phyloP scores from a whole-genome alignment of 2,113 vertebrate genomes.

The Apodemus speciosus region DNA sequence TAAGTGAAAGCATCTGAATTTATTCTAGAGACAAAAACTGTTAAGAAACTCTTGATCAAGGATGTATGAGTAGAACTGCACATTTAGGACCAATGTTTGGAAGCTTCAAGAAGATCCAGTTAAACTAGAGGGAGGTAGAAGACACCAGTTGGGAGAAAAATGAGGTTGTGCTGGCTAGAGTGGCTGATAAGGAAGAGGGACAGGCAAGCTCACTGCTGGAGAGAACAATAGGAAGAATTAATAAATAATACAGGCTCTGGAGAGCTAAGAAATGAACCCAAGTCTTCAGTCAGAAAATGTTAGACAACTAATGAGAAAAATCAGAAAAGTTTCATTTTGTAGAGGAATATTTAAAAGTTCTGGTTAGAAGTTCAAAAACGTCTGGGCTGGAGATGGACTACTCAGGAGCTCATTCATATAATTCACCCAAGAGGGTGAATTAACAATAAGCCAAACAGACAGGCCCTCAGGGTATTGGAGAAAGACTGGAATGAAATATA shows the following conservation, averaged over 20 bases:
- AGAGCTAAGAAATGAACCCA: not conserved
- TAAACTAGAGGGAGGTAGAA: not conserved
- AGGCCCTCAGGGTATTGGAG: not conserved
- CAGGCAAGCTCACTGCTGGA: not conserved
- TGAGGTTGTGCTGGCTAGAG: not conserved
- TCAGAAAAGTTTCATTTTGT: not conserved
- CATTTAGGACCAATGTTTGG: not conserved
- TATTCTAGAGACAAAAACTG: not conserved
- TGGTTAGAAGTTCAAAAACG: not conserved
- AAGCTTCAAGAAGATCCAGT: not conserved
- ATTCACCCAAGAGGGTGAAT: not conserved
- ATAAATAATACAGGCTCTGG: not conserved
- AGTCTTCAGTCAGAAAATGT: conserved; percentile 11
- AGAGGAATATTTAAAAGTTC: not conserved
- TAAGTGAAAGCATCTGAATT: conserved; percentile 11
- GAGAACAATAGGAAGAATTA: not conserved
- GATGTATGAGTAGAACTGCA: not conserved
- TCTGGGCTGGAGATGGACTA: not conserved
- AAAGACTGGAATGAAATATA: not conserved
- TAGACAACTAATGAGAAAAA: not conserved
- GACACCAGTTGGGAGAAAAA: not conserved
- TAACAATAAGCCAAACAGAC: conserved; percentile 9
- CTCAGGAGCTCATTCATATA: not conserved
- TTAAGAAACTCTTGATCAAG: not conserved
- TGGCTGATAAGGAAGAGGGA: not conserved